A percentile compares a stretch with the other conserved stretches of the same genome.
phyloP scores from a whole-genome alignment of 2,888 invertebrate species.

The Drosophila mettleri region DNA sequence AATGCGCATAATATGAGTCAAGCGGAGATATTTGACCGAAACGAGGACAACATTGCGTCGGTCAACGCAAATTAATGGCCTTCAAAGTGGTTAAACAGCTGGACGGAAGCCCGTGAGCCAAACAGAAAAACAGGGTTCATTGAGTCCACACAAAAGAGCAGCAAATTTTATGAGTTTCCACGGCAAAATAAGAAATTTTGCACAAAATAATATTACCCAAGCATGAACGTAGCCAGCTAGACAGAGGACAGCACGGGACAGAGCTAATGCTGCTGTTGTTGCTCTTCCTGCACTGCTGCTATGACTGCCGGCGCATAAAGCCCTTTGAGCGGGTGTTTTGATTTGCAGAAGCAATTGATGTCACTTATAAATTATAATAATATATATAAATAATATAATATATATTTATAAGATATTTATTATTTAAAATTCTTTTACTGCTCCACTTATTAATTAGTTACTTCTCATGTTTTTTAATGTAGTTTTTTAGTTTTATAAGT shows the following conservation, averaged over 20 bases:
- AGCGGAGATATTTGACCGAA: conserved; percentile 10
- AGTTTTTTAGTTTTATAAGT: too few species aligned
- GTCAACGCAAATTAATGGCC: conserved; percentile 78
- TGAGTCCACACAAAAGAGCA: conserved; percentile 67
- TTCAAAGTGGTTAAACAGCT: conserved; percentile 66
- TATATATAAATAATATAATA: too few species aligned
- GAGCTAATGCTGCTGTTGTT: conserved; percentile 26
- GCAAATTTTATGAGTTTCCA: conserved; percentile 77
- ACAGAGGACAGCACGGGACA: conserved; percentile 20
- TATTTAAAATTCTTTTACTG: too few species aligned
- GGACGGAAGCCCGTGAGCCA: conserved; percentile 22
- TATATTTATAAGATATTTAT: not conserved
- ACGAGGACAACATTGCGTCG: conserved; percentile 32
- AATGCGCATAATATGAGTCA: conserved; percentile 17
- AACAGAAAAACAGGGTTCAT: conserved; percentile 53
- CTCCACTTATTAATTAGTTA: too few species aligned
- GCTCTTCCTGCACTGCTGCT: conserved; percentile 20
- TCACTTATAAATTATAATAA: too few species aligned
- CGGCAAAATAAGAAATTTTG: conserved; percentile 73
- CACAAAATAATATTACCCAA: conserved; percentile 70
- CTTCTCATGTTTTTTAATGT: too few species aligned
- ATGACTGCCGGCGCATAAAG: not conserved
- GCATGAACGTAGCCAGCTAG: conserved; percentile 12
- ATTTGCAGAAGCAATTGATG: not conserved
- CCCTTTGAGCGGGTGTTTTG: not conserved